Conservation (phyloP, 2,113 vertebrate genomes). For the Oncorhynchus keta region DNA sequence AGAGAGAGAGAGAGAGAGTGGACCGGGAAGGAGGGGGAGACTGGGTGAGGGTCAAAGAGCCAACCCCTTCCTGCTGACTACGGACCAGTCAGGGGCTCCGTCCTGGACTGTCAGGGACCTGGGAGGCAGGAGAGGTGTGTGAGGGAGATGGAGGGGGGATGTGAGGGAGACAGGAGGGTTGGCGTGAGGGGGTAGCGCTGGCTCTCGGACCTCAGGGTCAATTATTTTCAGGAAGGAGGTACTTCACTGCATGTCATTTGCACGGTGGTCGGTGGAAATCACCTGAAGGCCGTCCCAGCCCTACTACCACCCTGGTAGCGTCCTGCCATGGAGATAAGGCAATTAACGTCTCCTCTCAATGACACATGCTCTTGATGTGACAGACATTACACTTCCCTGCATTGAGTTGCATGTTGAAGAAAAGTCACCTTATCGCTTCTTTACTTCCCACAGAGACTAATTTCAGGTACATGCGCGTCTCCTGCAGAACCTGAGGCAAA, state of each 20-base stretch:
- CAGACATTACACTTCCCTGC: slow-evolving; percentile 55
- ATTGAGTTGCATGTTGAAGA: slow-evolving; percentile 27
- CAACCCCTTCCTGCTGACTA: slow-evolving; percentile 69
- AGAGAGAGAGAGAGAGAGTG: too few relatives aligned
- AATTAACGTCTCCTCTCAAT: slow-evolving; percentile 76
- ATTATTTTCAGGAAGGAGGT: slow-evolving; percentile 73
- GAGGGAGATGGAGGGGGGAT: slow-evolving; percentile 26
- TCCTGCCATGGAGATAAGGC: slow-evolving; percentile 60
- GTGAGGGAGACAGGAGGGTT: neutral
- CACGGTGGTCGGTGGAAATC: slow-evolving; percentile 59
- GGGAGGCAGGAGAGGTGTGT: slow-evolving; percentile 12
- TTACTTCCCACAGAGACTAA: slow-evolving; percentile 67
- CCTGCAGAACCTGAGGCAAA: slow-evolving; percentile 39
- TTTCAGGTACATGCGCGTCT: slow-evolving; percentile 55
- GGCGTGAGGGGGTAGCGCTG: slow-evolving; percentile 17
- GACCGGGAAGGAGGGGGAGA: slow-evolving; percentile 29
- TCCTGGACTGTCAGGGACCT: slow-evolving; percentile 63
- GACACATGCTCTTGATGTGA: slow-evolving; percentile 68
- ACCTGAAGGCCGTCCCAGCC: neutral
- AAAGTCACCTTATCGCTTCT: slow-evolving; percentile 13
- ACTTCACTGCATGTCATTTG: slow-evolving; percentile 76
- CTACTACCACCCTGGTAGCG: slow-evolving; percentile 19
- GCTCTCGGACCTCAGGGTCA: slow-evolving; percentile 69
- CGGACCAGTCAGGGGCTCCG: slow-evolving; percentile 66
- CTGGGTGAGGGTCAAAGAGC: slow-evolving; percentile 62